Evolutionary conservation across 2,797 vertebrate species (phyloP), one percentile per base, ranked within the genome.

Genomic region (Sphenopsis melanotis): DNA sequence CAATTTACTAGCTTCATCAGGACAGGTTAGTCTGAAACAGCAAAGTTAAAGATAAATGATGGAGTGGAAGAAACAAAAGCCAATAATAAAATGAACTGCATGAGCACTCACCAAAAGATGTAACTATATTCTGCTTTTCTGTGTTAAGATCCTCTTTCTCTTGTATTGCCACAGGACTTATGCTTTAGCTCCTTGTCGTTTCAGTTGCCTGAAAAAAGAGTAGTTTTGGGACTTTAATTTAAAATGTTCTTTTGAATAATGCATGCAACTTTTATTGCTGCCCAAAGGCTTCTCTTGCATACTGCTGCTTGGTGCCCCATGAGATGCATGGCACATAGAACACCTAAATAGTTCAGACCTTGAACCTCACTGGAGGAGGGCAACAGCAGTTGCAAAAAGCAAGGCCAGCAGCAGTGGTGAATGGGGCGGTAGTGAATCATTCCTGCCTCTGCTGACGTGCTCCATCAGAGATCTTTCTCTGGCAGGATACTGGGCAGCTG

Each of bases 1-100:
- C 98, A 99, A 99, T 98, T 98, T 99, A 96, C 95, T 99, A 93
- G 99, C 99, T 80, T 99, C 99, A 21, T 99, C 99, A 30, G 99
- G 99, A 97, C 99, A 99, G 99, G 99, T 99, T 68, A 93, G 98
- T 97, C 50, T 81, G 78, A 68, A 87, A 72, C 32, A 65, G 18
- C 27, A 57, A 50, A 39, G 30, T 23, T 41, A 18, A 66, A 80
- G 79, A 41, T 36, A 39, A 88, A 9, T 52, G 56, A 10, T 52
- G 27, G 30, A 12, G 19, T 81, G 34, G 42, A 41, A 87, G 41
- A 56, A 15, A 27, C 21, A 53, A 60, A 87, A 57, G 6, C 27
- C 27, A 64, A 8, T 53, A 72, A 55, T 83, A 23, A 39, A 66
- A 72, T 11, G 3, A 89, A 5, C 60, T 39, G 14, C 49, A 27